Percentiles rank a stretch among this genome's conserved stretches.
Evolutionary conservation across 2,797 vertebrate genomes (phyloP).

Genomic region (Gila robusta): DNA sequence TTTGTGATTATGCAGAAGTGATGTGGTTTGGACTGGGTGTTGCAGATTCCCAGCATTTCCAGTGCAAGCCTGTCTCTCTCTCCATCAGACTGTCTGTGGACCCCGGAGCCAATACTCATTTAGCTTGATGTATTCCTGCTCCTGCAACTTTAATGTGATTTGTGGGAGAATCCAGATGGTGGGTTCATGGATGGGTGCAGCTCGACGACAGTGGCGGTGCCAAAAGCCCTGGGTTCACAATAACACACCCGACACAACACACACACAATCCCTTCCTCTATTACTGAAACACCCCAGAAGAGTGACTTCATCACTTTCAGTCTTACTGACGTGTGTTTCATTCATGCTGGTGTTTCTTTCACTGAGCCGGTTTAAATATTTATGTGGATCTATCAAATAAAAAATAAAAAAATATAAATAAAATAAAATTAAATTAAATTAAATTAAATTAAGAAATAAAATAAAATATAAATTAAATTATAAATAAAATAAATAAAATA

Average conservation of each 20-base stretch:
- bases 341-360: not conserved
- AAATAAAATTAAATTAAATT: no score
- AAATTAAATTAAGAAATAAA: no score
- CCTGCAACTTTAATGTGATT: slow-evolving; percentile 87
- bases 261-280: slow-evolving; percentile 58
- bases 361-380: not conserved
- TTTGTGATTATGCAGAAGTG: slow-evolving; percentile 9
- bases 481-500: no score
- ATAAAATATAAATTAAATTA: no score
- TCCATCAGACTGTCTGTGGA: slow-evolving; percentile 75
- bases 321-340: not conserved
- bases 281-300: slow-evolving; percentile 35
- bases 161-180: slow-evolving; percentile 86
- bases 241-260: slow-evolving; percentile 67
- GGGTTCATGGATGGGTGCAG: slow-evolving; percentile 83
- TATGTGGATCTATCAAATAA: no score
- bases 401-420: no score
- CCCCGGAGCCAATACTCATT: slow-evolving; percentile 83
- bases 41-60: not conserved
- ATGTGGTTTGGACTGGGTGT: not conserved
- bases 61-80: slow-evolving; percentile 47
- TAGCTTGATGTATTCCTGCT: slow-evolving; percentile 85
- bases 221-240: slow-evolving; percentile 79
- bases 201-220: slow-evolving; percentile 80
- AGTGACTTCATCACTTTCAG: not conserved